A percentile compares a stretch with the other conserved stretches of the same genome.
phyloP scores from a whole-genome alignment of 2,888 invertebrate species.

The Harpalus rubripes region DNA sequence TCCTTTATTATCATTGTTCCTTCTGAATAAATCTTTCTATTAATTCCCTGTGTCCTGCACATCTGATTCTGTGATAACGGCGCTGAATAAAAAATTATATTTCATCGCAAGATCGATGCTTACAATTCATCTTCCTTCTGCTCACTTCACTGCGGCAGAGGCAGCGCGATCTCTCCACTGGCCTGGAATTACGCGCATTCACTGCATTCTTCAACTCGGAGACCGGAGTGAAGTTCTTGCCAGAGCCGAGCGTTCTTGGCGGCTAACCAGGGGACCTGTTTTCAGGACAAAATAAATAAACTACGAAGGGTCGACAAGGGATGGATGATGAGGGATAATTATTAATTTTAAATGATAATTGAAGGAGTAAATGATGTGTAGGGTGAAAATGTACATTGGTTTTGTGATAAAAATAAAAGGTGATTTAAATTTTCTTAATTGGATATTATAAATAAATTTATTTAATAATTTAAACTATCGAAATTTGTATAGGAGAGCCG shows the following conservation, averaged over 20 bases:
- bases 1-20: slow-evolving; percentile 8
- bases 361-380: background rate
- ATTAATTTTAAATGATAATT: background rate
- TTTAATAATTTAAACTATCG: too few species aligned
- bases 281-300: slow-evolving; percentile 40
- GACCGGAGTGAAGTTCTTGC: background rate
- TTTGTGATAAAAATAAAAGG: background rate
- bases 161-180: slow-evolving; percentile 37
- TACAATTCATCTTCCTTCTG: slow-evolving; percentile 34
- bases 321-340: slow-evolving; percentile 5
- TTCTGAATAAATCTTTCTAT: background rate
- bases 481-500: too few species aligned
- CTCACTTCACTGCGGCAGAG: slow-evolving; percentile 14
- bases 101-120: slow-evolving; percentile 44
- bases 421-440: background rate
- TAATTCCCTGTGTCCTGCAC: slow-evolving; percentile 12
- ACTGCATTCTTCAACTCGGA: slow-evolving; percentile 30
- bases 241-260: background rate
- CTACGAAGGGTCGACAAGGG: slow-evolving; percentile 9
- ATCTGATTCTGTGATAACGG: slow-evolving; percentile 42
- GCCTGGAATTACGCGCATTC: slow-evolving; percentile 34
- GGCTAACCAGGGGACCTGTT: slow-evolving; percentile 22
- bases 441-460: too few species aligned
- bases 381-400: background rate
- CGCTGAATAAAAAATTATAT: slow-evolving; percentile 46